Percentiles rank a stretch among this genome's conserved stretches.
These are phyloP conservation scores for Phaethon lepturus DNA, from an alignment of 2,113 vertebrate genomes.

Conservation along the genomic window DNA sequence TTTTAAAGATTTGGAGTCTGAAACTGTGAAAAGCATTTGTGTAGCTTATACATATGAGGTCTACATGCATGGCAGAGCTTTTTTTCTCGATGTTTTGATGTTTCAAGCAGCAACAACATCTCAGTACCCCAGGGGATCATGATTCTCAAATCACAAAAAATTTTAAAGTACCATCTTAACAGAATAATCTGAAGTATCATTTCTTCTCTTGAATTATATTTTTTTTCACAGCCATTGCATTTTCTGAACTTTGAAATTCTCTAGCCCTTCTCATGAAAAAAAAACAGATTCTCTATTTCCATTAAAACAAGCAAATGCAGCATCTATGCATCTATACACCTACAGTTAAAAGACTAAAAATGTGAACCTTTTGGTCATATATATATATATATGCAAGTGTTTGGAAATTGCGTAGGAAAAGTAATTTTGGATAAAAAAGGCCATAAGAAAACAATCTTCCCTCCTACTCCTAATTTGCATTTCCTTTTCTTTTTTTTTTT, in stretches of 20 bases:
- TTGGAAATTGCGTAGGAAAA: background rate
- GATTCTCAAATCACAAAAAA: background rate
- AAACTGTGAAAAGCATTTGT: background rate
- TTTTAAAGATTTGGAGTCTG: background rate
- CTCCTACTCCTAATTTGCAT: background rate
- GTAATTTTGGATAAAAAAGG: background rate
- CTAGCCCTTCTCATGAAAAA: background rate
- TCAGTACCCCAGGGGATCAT: background rate
- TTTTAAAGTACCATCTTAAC: background rate
- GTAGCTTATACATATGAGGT: background rate
- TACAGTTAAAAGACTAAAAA: background rate
- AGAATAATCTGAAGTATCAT: background rate
- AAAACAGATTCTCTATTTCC: background rate
- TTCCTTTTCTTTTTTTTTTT: background rate
- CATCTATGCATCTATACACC: background rate
- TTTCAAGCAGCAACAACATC: background rate
- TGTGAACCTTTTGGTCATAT: background rate
- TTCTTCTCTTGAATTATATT: background rate
- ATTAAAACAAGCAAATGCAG: background rate
- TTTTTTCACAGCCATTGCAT: background rate
- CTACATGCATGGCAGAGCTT: background rate
- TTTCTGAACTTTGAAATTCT: background rate
- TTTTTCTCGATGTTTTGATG: background rate
- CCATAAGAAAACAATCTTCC: background rate
- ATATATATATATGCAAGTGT: background rate